Evolutionary conservation across 1,140 invertebrate species (phyloP).

Genomic region (Habropoda laboriosa): DNA sequence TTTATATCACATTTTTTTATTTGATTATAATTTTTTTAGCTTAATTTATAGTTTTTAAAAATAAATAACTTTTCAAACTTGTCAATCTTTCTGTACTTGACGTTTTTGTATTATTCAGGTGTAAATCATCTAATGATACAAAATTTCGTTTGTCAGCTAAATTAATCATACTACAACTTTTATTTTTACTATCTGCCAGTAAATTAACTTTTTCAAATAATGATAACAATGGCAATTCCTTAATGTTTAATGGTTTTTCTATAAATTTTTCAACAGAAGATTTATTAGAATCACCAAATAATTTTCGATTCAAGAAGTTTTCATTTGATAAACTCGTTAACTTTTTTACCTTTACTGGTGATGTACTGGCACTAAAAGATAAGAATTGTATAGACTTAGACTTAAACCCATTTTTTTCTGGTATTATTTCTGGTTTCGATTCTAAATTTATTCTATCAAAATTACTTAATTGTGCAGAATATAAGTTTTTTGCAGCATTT

Average conservation of each 20-base stretch:
- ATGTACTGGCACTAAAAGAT: slow-evolving; percentile 58
- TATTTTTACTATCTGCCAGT: slow-evolving; percentile 61
- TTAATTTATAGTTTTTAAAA: slow-evolving; percentile 53
- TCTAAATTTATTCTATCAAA: not conserved
- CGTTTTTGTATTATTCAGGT: slow-evolving; percentile 69
- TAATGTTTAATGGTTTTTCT: slow-evolving; percentile 59
- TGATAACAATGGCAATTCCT: slow-evolving; percentile 75
- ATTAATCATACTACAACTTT: slow-evolving; percentile 77
- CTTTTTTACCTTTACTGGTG: slow-evolving; percentile 62
- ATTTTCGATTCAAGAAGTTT: slow-evolving; percentile 47
- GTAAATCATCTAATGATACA: slow-evolving; percentile 68
- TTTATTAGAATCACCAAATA: slow-evolving; percentile 30
- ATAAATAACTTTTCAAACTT: slow-evolving; percentile 70
- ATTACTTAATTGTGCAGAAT: slow-evolving; percentile 3
- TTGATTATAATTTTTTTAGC: slow-evolving; percentile 25
- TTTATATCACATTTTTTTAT: slow-evolving; percentile 41
- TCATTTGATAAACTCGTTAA: slow-evolving; percentile 35
- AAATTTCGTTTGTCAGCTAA: slow-evolving; percentile 70
- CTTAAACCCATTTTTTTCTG: not conserved
- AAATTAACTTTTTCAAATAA: slow-evolving; percentile 63
- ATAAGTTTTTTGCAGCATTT: not conserved
- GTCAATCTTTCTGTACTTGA: slow-evolving; percentile 73
- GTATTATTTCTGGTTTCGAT: not conserved
- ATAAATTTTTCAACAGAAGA: slow-evolving; percentile 12
- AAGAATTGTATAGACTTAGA: slow-evolving; percentile 39